Conservation (phyloP, 2,888 invertebrate genomes). For the Troglohyphantes excavatus region DNA sequence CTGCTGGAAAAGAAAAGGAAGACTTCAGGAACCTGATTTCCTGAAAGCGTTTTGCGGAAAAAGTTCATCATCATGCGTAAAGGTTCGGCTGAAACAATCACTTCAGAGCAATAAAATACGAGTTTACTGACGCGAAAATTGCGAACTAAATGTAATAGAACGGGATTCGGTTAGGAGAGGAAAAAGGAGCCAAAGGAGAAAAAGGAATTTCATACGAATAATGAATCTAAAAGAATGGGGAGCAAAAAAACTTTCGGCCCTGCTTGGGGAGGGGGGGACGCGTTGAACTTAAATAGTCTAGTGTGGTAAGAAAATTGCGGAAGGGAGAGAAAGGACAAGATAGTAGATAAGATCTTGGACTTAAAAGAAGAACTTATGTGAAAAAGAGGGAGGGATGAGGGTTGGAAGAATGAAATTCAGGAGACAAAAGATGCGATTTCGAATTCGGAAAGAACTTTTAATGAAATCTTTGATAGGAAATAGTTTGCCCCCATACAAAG, state of each 20-base stretch:
- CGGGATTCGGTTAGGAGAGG: constrained; percentile 64
- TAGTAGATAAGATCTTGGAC: constrained; percentile 27
- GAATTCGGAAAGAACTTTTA: too few relatives aligned
- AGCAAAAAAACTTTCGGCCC: constrained; percentile 43
- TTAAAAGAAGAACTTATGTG: constrained; percentile 53
- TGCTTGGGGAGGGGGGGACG: constrained; percentile 23
- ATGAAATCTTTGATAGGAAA: too few relatives aligned
- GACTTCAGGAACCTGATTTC: constrained; percentile 60
- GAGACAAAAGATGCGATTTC: neutral
- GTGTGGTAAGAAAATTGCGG: constrained; percentile 54
- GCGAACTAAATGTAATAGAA: constrained; percentile 76
- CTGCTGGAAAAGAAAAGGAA: constrained; percentile 41
- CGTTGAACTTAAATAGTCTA: constrained; percentile 61
- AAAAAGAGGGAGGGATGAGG: constrained; percentile 37
- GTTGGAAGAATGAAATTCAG: constrained; percentile 33
- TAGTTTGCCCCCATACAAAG: too few relatives aligned
- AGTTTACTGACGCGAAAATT: constrained; percentile 74
- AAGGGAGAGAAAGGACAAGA: constrained; percentile 52
- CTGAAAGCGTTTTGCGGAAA: constrained; percentile 70
- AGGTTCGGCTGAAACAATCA: constrained; percentile 70
- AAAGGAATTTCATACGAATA: constrained; percentile 69
- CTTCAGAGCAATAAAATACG: constrained; percentile 76
- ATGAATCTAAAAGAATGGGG: constrained; percentile 68
- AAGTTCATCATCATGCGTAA: constrained; percentile 69
- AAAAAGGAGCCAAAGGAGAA: constrained; percentile 23